Base-by-base conservation (phyloP, 2,797 vertebrate species). In the Typhlichthys eigenmanni region DNA sequence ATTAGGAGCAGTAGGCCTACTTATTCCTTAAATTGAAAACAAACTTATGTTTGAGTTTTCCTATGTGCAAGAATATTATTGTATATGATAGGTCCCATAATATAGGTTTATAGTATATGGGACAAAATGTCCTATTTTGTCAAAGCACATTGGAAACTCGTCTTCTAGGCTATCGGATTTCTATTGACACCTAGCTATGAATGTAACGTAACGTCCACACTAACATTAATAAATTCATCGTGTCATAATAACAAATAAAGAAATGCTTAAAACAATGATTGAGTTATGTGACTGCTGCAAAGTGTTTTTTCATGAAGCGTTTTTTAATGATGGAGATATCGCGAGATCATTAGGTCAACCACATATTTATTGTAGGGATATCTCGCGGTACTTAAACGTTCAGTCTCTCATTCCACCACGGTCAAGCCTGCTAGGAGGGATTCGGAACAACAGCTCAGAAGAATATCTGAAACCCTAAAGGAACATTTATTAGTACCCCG, bases 311-410 rank as follows among this genome's bases (percentile, higher is more conserved):
- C 14, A 16, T 16, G 11, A 13, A 5, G 38, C n/a, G 14, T 50
- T 50, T 49, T 61, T 29, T 11, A 5, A 0, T 32, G 29, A 12
- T 5, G 0, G 2, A 76, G 75, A 14, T 29, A 58, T 91, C 92
- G 91, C 92, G 92, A 91, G 32, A 43, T 7, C 38, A 43, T 1
- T 43, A 43, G 9, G 9, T 2, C 38, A 43, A 43, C 38, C 38
- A 43, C 38, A 43, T 9, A 80, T 5, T 78, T 32, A 55, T 47
- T 38, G 66, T 59, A 55, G 14, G 46, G 62, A 87, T 89, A 89
- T 92, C 91, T 93, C 90, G 91, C 91, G 92, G 63, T 89, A 89
- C 72, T 67, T 82, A 64, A 17, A 1, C 13, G 0, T 1, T 64
- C 51, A 0, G 60, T 24, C 66, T 80, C 85, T 90, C 90, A 92